Base-by-base conservation (phyloP, 2,888 invertebrate species). In the Hirtodrosophila confusa region DNA sequence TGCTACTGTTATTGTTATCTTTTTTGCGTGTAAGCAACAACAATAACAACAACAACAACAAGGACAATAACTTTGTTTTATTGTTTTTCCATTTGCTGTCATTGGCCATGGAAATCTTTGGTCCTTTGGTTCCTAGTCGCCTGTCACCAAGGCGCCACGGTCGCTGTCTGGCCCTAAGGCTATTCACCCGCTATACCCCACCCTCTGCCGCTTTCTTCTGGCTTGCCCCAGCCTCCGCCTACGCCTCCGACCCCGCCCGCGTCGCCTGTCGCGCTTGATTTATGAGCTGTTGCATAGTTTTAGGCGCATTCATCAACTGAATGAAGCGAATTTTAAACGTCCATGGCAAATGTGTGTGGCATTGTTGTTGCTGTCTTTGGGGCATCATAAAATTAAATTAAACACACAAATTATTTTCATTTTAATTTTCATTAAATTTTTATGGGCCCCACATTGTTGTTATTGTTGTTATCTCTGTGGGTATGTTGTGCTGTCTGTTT, bases 391-490 rank as follows among this genome's bases (percentile, higher is more conserved):
- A 85, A 86, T 88, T 88, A 88, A 86, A 86, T 86, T 84, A 80
- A 85, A 73, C 75, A 69, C 79, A 78, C 82, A 76, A 88, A 86
- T 87, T 89, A 88, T 88, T 75, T 88, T 80, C 88, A 75, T 86
- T 86, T 84, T 88, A 88, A 88, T 86, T 88, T 84, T 85, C 83
- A 85, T 85, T 76, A 87, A 87, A 78, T 85, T 75, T 85, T 86
- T 78, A 88, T 84, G 78, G 75, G 17, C 48, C 57, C 50, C 37
- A 60, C 65, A 71, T 68, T 80, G 78, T 78, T 78, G 57, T 50
- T 53, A 37, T 53, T 66, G 63, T 63, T 69, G 55, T 55, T 61
- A 65, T 75, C 56, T 62, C 53, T 61, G 41, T 23, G 63, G 63
- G 74, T 58, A 17, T 17, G 17, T 65, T 77, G 61, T 80, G 48